Evolutionary conservation across 2,113 vertebrate genomes (phyloP), one percentile per base, ranked within the genome.

Genomic region (Cyphomyrus discorhynchus): DNA sequence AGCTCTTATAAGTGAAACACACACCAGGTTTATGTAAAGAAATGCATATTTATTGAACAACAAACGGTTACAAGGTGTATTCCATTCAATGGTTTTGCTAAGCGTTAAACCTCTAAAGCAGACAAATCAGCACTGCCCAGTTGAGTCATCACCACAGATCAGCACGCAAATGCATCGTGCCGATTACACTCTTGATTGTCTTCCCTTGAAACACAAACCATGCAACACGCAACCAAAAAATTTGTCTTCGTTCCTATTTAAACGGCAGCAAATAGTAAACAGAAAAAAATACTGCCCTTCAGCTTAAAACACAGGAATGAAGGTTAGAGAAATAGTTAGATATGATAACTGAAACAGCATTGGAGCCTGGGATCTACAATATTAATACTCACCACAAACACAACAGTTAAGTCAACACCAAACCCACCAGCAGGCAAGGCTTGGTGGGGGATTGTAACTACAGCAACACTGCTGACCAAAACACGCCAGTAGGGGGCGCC

Each of bases 31-130:
- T 93, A 92, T 90, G 89, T 95, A 94, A 94, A 94, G 92, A 95
- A 94, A 94, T 91, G 84, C n/a, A 93, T 91, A 92, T 96, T 96
- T 95, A 95, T 94, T 95, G 83, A 92, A 91, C 92, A 92, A 94
- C 91, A 93, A 74, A 92, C 80, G 90, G 82, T 58, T 90, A 92
- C 87, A 92, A 93, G 93, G 91, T 92, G 89, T 93, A 92, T 66
- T 91, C 94, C 89, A 91, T 84, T 92, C 70, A 90, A 94, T 92
- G 92, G 90, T 89, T 93, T 42, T 92, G 93, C 93, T 92, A 47
- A 82, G 90, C 88, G 83, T 89, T 91, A 45, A 27, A 47, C 27
- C n/a, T 90, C 89, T 77, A 50, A 80, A 88, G 49, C 9, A 24
- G 80, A 46, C 21, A 21, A 24, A 47, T 9, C 80, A 24, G 80